phyloP scores from a whole-genome alignment of 2,113 vertebrate species.

The Tragelaphus strepsiceros region DNA sequence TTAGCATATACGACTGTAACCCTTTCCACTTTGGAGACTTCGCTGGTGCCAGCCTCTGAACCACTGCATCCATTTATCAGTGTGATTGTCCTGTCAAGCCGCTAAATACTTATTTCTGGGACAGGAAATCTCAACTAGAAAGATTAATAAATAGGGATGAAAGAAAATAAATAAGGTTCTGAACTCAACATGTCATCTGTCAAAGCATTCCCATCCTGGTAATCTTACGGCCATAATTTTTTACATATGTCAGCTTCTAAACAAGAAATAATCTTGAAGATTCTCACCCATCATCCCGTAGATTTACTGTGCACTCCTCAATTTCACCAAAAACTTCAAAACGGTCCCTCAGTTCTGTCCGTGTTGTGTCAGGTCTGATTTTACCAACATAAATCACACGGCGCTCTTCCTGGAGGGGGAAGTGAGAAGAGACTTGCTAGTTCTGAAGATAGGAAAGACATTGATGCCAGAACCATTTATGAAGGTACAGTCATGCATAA shows the following conservation, averaged over 20 bases:
- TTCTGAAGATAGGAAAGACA: background rate
- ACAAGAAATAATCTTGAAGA: slow-evolving; percentile 75
- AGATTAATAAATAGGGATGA: slow-evolving; percentile 83
- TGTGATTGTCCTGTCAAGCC: slow-evolving; percentile 81
- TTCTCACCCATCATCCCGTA: slow-evolving; percentile 95
- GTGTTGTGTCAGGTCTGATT: slow-evolving; percentile 92
- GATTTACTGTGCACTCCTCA: slow-evolving; percentile 97
- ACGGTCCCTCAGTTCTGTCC: slow-evolving; percentile 93
- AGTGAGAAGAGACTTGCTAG: slow-evolving; percentile 19
- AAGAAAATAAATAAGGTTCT: slow-evolving; percentile 83
- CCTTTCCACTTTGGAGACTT: slow-evolving; percentile 60
- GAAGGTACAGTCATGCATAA: background rate
- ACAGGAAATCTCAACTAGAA: slow-evolving; percentile 82
- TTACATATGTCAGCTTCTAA: slow-evolving; percentile 74
- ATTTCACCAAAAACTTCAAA: slow-evolving; percentile 99
- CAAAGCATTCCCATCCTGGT: slow-evolving; percentile 74
- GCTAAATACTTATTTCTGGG: slow-evolving; percentile 84
- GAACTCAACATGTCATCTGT: slow-evolving; percentile 79
- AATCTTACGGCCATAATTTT: slow-evolving; percentile 67
- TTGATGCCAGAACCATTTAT: background rate
- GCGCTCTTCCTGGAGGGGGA: slow-evolving; percentile 90
- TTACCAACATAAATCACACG: slow-evolving; percentile 96
- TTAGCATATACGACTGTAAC: slow-evolving; percentile 61
- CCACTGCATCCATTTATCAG: slow-evolving; percentile 79
- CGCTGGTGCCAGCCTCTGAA: slow-evolving; percentile 56